Conservation (phyloP, 2,888 invertebrate species). For the Opisthograptis luteolata region DNA sequence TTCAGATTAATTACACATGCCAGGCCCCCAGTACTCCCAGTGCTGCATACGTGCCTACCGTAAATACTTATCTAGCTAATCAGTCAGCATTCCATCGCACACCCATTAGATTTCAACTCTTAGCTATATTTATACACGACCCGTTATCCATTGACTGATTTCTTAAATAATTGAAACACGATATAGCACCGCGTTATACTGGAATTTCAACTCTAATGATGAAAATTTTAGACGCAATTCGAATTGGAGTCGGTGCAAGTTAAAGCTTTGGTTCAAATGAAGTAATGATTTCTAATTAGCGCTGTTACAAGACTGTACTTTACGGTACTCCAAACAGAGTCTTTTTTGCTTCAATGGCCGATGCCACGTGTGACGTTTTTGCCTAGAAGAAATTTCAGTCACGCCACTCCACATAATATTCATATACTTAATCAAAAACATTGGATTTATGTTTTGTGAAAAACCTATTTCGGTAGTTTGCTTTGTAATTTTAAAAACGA, state of each 20-base stretch:
- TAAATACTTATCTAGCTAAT: slow-evolving; percentile 63
- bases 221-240: slow-evolving; percentile 55
- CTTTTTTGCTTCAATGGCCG: slow-evolving; percentile 49
- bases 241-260: slow-evolving; percentile 47
- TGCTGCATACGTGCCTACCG: slow-evolving; percentile 53
- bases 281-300: slow-evolving; percentile 65
- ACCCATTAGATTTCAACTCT: slow-evolving; percentile 55
- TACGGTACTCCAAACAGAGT: slow-evolving; percentile 54
- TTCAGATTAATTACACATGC: slow-evolving; percentile 74
- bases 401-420: slow-evolving; percentile 72
- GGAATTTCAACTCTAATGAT: slow-evolving; percentile 60
- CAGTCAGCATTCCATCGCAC: slow-evolving; percentile 64
- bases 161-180: slow-evolving; percentile 69
- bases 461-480: no score
- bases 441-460: no score
- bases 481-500: no score
- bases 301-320: slow-evolving; percentile 57
- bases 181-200: slow-evolving; percentile 55
- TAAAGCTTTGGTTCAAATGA: slow-evolving; percentile 56
- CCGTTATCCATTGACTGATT: slow-evolving; percentile 61
- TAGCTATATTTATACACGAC: slow-evolving; percentile 56
- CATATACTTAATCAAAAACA: no score
- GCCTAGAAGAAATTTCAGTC: slow-evolving; percentile 65
- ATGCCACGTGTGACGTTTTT: slow-evolving; percentile 59
- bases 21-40: slow-evolving; percentile 39